Evolutionary conservation across 2,888 invertebrate genomes (phyloP), one percentile per base, ranked within the genome.

Genomic region (Lasius fuliginosus): DNA sequence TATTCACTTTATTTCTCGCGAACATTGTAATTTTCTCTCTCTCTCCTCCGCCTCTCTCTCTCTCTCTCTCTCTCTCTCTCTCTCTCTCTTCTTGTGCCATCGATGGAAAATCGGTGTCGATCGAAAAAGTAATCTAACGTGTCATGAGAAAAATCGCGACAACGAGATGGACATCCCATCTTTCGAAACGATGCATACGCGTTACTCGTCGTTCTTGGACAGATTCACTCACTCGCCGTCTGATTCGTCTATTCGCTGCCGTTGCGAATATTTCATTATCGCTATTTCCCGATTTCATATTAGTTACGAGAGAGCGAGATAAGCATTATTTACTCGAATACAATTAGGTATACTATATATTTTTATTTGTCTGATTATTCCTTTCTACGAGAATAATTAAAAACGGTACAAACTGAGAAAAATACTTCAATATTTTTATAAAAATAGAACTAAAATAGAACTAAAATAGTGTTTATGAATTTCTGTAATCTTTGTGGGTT

Each of bases 281-380:
- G 58, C 46, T 27, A 74, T 60, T 46, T 76, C 65, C 9, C 67
- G 42, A 73, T 46, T 81, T 87, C 56, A 77, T 74, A 23, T 23
- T 23, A 75, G 84, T 88, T 85, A 81, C 82, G 60, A 18, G 67
- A 68, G 68, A 64, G 68, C 76, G 69, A 36, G 69, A 82, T 74
- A 89, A 75, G 73, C 87, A 82, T 89, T 89, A 86, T 89, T 89
- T 89, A 86, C 85, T 67, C 49, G 74, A 86, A 67, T 62, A 30
- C 81, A 71, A 30, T 11, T 68, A 68, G 30, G 0, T 36, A 36
- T 46, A 18, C 58, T 75, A 83, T n/a, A 53, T 60, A 46, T 67
- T 82, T 88, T 74, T 77, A 62, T 81, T 83, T 79, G 42, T 71
- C 60, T 79, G 33, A 71, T 79, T 71, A 71, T 71, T 79, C 60